Percentiles rank a stretch among this genome's conserved stretches.
These are phyloP conservation scores for Esperia sulphurella DNA, from an alignment of 2,888 invertebrate species.

Conservation along the genomic window DNA sequence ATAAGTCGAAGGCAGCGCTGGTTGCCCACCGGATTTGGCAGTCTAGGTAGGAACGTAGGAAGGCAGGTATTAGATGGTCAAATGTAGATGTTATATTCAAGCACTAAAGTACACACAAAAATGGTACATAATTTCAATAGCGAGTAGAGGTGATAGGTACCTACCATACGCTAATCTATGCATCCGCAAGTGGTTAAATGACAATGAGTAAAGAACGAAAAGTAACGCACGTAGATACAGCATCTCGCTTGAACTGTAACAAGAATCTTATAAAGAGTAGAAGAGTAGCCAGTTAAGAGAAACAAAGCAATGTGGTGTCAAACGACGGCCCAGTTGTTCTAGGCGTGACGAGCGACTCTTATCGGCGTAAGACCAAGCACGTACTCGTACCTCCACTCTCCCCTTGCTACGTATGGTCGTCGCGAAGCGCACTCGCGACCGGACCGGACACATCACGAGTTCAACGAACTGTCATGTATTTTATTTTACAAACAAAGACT, in stretches of 20 bases:
- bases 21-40: no score
- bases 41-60: no score
- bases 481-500: background rate
- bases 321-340: conserved; percentile 43
- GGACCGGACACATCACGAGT: conserved; percentile 19
- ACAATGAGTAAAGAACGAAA: no score
- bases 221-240: no score
- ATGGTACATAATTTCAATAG: no score
- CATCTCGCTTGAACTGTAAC: background rate
- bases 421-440: conserved; percentile 16
- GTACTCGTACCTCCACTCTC: conserved; percentile 20
- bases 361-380: conserved; percentile 32
- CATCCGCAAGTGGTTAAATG: no score
- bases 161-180: no score
- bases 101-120: no score
- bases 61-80: no score
- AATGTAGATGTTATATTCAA: no score
- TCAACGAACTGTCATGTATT: conserved; percentile 32
- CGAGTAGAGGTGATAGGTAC: no score
- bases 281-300: conserved; percentile 13
- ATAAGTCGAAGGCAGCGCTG: no score
- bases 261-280: background rate
- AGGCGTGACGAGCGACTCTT: conserved; percentile 41
- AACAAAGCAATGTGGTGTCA: conserved; percentile 32
- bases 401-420: conserved; percentile 13